Evolutionary conservation across 2,797 vertebrate genomes (phyloP).

Genomic region (Ammospiza maritima): DNA sequence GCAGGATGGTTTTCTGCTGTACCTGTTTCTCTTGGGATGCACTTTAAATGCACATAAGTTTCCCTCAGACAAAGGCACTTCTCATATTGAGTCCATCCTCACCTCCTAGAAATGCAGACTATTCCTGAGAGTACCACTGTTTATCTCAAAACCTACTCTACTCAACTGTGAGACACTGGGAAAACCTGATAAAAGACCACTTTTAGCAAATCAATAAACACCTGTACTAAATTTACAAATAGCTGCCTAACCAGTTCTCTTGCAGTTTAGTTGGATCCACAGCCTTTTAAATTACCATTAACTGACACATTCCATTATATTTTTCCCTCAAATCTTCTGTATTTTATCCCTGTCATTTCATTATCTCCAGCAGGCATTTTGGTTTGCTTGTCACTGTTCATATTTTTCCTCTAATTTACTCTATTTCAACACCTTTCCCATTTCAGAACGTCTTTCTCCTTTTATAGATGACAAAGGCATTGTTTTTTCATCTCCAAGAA

Average conservation of each 20-base stretch:
- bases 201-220: background rate
- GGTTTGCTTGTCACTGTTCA: background rate
- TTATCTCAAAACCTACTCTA: background rate
- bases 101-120: background rate
- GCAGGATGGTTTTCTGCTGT: background rate
- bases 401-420: background rate
- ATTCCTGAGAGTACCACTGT: background rate
- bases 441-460: background rate
- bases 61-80: background rate
- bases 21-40: background rate
- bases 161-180: background rate
- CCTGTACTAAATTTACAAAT: background rate
- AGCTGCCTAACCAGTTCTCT: background rate
- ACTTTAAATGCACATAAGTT: background rate
- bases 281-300: background rate
- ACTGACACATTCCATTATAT: background rate
- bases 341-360: background rate
- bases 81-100: accelerated
- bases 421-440: background rate
- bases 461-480: background rate
- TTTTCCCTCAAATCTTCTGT: background rate
- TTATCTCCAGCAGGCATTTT: background rate
- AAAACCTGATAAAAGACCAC: background rate
- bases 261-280: background rate
- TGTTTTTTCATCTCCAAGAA: background rate